phyloP scores from a whole-genome alignment of 2,113 vertebrate genomes.

The Calonectris borealis region DNA sequence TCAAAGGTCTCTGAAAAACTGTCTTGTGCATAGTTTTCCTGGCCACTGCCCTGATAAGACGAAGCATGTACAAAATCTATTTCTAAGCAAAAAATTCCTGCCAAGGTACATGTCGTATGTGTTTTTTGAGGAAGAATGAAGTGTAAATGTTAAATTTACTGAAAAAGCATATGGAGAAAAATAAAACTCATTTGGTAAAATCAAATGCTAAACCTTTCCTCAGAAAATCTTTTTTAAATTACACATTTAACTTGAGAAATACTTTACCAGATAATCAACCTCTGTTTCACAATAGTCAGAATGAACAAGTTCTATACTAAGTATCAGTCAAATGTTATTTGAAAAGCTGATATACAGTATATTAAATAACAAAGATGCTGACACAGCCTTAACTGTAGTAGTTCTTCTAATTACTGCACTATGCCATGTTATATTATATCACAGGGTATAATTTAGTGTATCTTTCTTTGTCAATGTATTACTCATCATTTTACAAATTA shows the following conservation, averaged over 20 bases:
- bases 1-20: not conserved
- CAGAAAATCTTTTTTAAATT: not conserved
- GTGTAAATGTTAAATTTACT: not conserved
- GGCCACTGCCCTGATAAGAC: rapidly evolving
- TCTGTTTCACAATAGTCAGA: not conserved
- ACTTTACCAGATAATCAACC: not conserved
- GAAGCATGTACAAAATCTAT: not conserved
- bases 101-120: not conserved
- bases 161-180: not conserved
- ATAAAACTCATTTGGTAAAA: not conserved
- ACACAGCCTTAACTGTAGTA: not conserved
- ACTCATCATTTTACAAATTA: constrained; percentile 66
- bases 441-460: constrained; percentile 13
- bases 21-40: not conserved
- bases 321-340: not conserved
- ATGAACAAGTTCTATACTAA: not conserved
- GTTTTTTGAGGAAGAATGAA: not conserved
- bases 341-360: not conserved
- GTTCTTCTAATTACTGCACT: not conserved
- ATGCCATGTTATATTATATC: not conserved
- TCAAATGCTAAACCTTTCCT: not conserved
- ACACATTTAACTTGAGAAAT: not conserved
- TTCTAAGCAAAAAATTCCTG: not conserved
- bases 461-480: constrained; percentile 58
- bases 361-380: constrained; percentile 39